Percentiles rank a stretch among this genome's conserved stretches.
Evolutionary conservation across 2,797 vertebrate genomes (phyloP).

Genomic region (Phrynocephalus guinanensis): DNA sequence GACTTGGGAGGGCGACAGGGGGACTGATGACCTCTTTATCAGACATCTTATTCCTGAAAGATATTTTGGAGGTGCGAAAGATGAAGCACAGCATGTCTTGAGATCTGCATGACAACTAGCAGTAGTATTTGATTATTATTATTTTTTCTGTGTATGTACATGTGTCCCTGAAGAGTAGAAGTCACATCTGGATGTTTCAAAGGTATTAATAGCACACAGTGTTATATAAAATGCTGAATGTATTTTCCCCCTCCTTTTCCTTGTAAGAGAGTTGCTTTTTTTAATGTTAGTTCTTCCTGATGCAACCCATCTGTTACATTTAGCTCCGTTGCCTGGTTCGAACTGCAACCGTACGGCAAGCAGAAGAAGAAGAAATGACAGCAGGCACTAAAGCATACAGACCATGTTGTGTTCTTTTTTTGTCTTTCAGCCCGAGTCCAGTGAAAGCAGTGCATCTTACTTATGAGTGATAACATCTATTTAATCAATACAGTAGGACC

Average conservation of each 20-base stretch:
- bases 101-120: conserved; percentile 9
- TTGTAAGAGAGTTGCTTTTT: background rate
- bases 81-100: background rate
- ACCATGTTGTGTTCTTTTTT: background rate
- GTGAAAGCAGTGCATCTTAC: background rate
- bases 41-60: background rate
- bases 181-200: conserved; percentile 41
- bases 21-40: background rate
- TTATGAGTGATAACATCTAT: background rate
- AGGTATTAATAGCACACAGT: background rate
- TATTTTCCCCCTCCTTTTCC: background rate
- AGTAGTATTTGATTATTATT: conserved; percentile 1
- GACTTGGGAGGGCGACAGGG: background rate
- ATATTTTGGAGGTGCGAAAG: background rate
- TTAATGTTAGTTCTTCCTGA: background rate
- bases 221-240: background rate
- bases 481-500: too few relatives aligned
- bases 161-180: background rate
- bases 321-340: background rate
- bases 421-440: background rate
- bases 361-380: background rate
- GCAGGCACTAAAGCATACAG: background rate
- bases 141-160: too few relatives aligned
- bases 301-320: background rate
- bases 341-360: background rate